Evolutionary conservation across 1,140 invertebrate genomes (phyloP).

Genomic region (Eupeodes corollae): DNA sequence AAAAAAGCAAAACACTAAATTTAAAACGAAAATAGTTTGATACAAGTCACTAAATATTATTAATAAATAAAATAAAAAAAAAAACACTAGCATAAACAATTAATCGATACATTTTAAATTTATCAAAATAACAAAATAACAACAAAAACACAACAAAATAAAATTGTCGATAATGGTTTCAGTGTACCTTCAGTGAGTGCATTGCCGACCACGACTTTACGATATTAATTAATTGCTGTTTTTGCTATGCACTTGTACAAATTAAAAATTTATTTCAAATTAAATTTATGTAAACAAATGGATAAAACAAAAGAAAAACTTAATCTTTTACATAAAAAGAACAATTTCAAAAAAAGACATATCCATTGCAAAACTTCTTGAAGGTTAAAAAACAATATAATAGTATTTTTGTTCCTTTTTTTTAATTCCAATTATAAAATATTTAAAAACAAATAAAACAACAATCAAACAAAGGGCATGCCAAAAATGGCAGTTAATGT

Average conservation of each 20-base stretch:
- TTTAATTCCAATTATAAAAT: slow-evolving; percentile 8
- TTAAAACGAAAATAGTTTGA: slow-evolving; percentile 8
- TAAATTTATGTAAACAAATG: neutral
- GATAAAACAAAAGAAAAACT: neutral
- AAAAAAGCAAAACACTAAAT: slow-evolving; percentile 9
- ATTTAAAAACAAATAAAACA: slow-evolving; percentile 10
- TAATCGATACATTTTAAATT: slow-evolving; percentile 7
- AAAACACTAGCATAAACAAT: slow-evolving; percentile 12
- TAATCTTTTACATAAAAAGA: slow-evolving; percentile 3
- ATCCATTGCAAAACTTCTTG: slow-evolving; percentile 4
- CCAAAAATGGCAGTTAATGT: slow-evolving; percentile 4
- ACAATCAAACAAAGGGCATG: too few species aligned
- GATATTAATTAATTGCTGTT: slow-evolving; percentile 6
- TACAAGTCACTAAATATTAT: slow-evolving; percentile 5
- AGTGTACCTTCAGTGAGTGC: too few species aligned
- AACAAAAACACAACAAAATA: slow-evolving; percentile 14
- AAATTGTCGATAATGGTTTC: neutral
- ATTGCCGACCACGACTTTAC: slow-evolving; percentile 9
- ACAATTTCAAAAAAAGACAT: slow-evolving; percentile 5
- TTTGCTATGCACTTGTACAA: slow-evolving; percentile 8
- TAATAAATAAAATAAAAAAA: slow-evolving; percentile 21
- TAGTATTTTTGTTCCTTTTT: neutral
- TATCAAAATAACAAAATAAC: slow-evolving; percentile 24
- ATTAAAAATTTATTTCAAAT: slow-evolving; percentile 4
- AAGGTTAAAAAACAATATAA: slow-evolving; percentile 4